phyloP scores from a whole-genome alignment of 2,797 vertebrate species.

The Sebastes variabilis region DNA sequence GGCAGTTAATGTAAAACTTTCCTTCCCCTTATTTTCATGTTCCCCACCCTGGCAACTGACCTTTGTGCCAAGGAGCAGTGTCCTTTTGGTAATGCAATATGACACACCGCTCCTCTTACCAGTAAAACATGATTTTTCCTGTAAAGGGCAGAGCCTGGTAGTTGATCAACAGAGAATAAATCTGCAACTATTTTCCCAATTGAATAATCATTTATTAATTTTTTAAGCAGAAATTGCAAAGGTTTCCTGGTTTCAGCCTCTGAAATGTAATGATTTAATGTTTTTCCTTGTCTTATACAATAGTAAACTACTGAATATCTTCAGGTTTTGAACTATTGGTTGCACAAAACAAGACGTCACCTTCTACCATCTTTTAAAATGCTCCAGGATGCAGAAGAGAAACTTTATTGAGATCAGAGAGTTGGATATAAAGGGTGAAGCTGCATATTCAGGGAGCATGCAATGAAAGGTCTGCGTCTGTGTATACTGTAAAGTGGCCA shows the following conservation, averaged over 20 bases:
- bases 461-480: background rate
- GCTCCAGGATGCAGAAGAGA: background rate
- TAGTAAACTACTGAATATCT: background rate
- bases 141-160: background rate
- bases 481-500: background rate
- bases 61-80: background rate
- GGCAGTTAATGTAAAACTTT: background rate
- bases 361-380: background rate
- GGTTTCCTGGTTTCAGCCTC: background rate
- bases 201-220: background rate
- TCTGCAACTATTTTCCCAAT: background rate
- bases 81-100: background rate
- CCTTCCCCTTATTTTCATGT: background rate
- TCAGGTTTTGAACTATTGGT: background rate
- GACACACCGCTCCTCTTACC: background rate
- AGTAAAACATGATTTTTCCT: background rate
- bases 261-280: background rate
- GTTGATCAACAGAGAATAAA: background rate
- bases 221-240: background rate
- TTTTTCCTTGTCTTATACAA: background rate
- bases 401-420: background rate
- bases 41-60: no score
- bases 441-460: background rate
- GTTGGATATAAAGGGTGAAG: background rate
- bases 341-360: background rate